A percentile compares a stretch with the other conserved stretches of the same genome.
Evolutionary conservation across 2,797 vertebrate species (phyloP).

Genomic region (Periparus ater): DNA sequence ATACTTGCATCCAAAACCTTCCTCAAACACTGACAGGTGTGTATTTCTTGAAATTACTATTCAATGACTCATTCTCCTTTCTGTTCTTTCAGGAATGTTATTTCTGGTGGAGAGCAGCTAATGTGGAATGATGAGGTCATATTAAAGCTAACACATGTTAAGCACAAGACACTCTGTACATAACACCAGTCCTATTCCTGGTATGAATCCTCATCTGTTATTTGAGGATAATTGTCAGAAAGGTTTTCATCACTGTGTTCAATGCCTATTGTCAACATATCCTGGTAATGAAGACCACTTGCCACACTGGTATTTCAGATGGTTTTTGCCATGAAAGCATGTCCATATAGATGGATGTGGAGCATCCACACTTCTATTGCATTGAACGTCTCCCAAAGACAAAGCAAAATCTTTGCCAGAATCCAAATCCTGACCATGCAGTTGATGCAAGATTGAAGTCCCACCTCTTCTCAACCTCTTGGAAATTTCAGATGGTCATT

Average conservation of each 20-base stretch:
- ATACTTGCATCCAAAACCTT: slow-evolving; percentile 13
- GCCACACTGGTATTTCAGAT: neutral
- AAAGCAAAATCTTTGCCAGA: neutral
- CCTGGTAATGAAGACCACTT: neutral
- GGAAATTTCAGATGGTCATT: neutral
- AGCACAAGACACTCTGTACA: accelerated
- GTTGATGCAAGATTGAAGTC: neutral
- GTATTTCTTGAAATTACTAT: slow-evolving; percentile 19
- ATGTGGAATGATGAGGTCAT: neutral
- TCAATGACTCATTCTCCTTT: neutral
- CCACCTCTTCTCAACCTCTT: neutral
- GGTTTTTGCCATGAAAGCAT: neutral
- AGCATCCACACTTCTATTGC: neutral
- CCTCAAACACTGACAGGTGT: neutral
- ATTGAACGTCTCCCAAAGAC: neutral
- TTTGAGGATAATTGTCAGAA: neutral
- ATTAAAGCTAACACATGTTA: neutral
- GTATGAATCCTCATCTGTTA: neutral
- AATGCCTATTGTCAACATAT: neutral
- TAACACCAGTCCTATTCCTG: neutral
- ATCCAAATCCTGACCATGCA: neutral
- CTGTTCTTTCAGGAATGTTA: neutral
- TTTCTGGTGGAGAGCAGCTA: neutral
- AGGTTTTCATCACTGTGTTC: neutral
- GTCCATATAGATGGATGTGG: no score